Evolutionary conservation across 2,888 invertebrate genomes (phyloP), one percentile per base, ranked within the genome.

Genomic region (Mellilla xanthometata): DNA sequence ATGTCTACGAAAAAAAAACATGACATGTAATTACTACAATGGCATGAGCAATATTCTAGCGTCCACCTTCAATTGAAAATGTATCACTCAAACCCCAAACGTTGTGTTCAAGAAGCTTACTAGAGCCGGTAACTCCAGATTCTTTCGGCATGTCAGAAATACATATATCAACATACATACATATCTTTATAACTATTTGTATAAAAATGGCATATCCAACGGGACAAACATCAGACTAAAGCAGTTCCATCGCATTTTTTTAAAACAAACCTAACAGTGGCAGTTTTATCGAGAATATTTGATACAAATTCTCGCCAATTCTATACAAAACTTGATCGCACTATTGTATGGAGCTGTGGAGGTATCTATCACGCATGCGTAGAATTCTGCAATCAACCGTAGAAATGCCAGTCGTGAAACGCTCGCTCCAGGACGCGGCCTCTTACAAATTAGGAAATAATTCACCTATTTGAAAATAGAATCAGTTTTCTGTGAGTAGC

Each of bases 341-440:
- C 11, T 33, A 8, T 29, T 15, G 23, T 36, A 24, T 23, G 27
- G 22, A 11, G 13, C 9, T 28, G 12, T 8, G 23, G 6, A 22
- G 19, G 7, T 6, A 19, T 22, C 15, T 8, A 22, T 23, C 15
- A 19, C 56, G 56, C 56, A 54, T 54, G 56, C 56, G 56, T 44
- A 39, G 7, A 28, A 34, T 24, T 48, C 32, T 27, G 13, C 40
- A 40, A 52, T 46, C 40, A 52, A 36, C 49, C 49, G 44, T 38
- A 30, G 35, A 33, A 34, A 43, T 6, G 46, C 43, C 50, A 56
- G 56, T 54, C 54, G 42, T 32, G 41, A 33, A 40, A 31, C 40
- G 48, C 22, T 29, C 48, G 38, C 45, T 42, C 22, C 31, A 6
- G 36, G 38, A 33, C 52, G 45, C 52, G 46, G 33, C 56, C 48